These are phyloP conservation scores for Cephus runcator DNA, from an alignment of 2,888 invertebrate genomes.

Conservation along the genomic window DNA sequence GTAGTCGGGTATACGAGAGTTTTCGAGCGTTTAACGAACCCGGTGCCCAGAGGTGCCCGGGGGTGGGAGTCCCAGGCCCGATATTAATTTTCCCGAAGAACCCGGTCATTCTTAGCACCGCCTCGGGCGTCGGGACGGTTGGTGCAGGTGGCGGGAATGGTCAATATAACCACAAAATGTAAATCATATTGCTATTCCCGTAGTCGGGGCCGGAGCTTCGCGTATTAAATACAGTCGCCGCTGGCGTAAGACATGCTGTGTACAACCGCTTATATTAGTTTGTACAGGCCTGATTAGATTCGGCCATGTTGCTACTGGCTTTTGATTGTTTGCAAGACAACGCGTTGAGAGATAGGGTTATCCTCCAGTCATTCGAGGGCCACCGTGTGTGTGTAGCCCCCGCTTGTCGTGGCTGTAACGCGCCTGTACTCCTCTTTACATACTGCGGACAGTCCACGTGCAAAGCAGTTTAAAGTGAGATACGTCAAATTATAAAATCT, in stretches of 20 bases:
- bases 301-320: constrained; percentile 22
- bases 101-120: constrained; percentile 52
- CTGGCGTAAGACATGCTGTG: constrained; percentile 18
- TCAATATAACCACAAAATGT: constrained; percentile 65
- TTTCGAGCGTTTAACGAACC: constrained; percentile 1
- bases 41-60: not conserved
- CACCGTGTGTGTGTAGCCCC: constrained; percentile 62
- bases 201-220: constrained; percentile 8
- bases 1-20: not conserved
- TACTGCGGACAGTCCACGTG: not conserved
- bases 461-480: not conserved
- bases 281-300: constrained; percentile 40
- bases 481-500: not conserved
- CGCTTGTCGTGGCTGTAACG: not conserved
- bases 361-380: constrained; percentile 42
- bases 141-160: constrained; percentile 65
- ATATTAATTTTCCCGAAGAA: constrained; percentile 55
- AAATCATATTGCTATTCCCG: constrained; percentile 61
- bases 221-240: constrained; percentile 25
- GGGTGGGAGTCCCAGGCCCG: constrained; percentile 13
- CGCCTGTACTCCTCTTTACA: not conserved
- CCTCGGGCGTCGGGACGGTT: constrained; percentile 37
- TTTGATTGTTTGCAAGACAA: constrained; percentile 19
- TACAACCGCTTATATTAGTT: constrained; percentile 39
- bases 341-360: not conserved